A percentile compares a stretch with the other conserved stretches of the same genome.
Evolutionary conservation across 2,113 vertebrate genomes (phyloP).

Genomic region (human): DNA sequence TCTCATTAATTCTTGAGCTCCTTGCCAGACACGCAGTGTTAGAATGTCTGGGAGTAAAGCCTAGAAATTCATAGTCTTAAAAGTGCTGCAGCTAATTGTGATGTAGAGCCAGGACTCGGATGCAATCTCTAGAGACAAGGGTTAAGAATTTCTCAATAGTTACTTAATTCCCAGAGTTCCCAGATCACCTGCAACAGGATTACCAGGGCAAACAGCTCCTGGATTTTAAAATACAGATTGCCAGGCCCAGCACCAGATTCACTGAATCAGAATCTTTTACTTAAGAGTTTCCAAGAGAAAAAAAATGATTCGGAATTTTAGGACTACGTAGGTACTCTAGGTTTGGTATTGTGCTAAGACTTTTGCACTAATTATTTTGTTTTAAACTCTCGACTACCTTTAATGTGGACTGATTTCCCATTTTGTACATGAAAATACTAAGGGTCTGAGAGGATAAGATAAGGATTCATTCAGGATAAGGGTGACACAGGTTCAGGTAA

Average conservation of each 20-base stretch:
- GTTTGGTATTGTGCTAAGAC: background rate
- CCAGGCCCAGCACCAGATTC: background rate
- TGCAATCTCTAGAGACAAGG: background rate
- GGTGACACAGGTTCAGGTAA: background rate
- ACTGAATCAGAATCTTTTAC: background rate
- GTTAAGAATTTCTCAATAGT: background rate
- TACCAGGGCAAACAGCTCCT: rapidly evolving
- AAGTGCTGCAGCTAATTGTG: background rate
- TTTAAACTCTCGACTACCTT: background rate
- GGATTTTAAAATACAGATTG: background rate
- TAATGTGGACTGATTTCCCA: background rate
- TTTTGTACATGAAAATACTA: background rate
- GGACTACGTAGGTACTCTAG: background rate
- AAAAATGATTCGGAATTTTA: background rate
- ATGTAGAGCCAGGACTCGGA: background rate
- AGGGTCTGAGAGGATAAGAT: background rate
- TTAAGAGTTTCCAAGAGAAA: too few relatives aligned
- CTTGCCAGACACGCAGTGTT: background rate
- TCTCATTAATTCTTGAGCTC: background rate
- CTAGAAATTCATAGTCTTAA: background rate
- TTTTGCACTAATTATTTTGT: background rate
- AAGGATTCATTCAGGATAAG: background rate
- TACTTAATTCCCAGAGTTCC: background rate
- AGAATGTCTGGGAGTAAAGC: background rate
- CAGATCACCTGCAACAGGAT: background rate